Evolutionary conservation across 2,113 vertebrate species (phyloP), one percentile per base, ranked within the genome.

Genomic region (Thamnophis sirtalis): DNA sequence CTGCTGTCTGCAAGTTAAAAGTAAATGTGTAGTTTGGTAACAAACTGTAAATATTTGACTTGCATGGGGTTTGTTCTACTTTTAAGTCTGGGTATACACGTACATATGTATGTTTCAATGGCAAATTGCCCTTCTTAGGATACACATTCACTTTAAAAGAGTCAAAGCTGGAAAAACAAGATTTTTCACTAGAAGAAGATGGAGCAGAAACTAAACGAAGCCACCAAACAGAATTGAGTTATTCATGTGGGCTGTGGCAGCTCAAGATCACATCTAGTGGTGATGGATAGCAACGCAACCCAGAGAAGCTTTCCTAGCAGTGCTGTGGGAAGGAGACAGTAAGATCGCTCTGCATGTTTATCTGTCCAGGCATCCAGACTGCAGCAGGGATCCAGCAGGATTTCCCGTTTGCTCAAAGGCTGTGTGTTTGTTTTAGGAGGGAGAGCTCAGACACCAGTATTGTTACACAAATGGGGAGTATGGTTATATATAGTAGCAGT

Each of bases 401-500:
- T 97, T 97, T 97, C 97, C 97, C 68, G 94, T 96, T 95, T 49
- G 0, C 94, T 97, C 95, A 95, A 96, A 96, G 94, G 85, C 93
- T 92, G 95, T 93, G 93, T 97, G 95, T 96, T 97, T 97, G 96
- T 97, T 97, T 96, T 96, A 92, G 95, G 93, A 96, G 95, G 55
- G 88, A 95, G 95, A 94, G 88, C 90, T 94, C 96, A 95, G 96
- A 96, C 96, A 60, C 93, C 87, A 93, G 94, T 93, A 97, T 97
- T 97, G 96, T 97, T 96, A 95, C 93, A 87, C 89, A 87, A 93
- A 21, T 91, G 4, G 94, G 73, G 94, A 88, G 33, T 94, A 89
- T 51, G 89, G 95, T 96, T 96, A 97, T 97, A 97, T 97, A 97
- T 97, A 97, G 96, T 94, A 94, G 95, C 95, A 94, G 96, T 94